Conservation (phyloP, 2,888 invertebrate species). For the Agapostemon virescens region DNA sequence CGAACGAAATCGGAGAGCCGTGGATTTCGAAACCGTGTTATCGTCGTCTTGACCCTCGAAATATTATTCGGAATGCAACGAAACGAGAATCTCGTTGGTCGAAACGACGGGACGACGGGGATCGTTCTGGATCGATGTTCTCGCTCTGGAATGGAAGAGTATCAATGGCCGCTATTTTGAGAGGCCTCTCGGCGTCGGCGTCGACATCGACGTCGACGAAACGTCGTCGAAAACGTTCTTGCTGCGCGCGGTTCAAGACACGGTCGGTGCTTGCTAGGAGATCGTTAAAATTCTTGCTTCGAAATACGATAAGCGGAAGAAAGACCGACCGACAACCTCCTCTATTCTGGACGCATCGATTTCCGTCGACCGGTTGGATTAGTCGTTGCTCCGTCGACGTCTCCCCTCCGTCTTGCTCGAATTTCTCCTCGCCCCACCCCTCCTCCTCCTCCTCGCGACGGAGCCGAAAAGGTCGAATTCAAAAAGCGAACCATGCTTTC, state of each 20-base stretch:
- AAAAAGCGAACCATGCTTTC: no score
- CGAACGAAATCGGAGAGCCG: no score
- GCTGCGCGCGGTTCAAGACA: constrained; percentile 52
- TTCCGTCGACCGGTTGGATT: no score
- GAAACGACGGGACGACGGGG: constrained; percentile 33
- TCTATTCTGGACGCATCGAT: neutral
- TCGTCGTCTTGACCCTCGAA: neutral
- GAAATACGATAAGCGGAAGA: neutral
- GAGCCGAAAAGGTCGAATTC: no score
- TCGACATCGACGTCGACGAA: constrained; percentile 45
- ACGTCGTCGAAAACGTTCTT: constrained; percentile 64
- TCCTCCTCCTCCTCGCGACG: no score
- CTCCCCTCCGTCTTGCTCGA: no score
- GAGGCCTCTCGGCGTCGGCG: constrained; percentile 64
- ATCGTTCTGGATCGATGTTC: constrained; percentile 70
- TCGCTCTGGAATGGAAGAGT: constrained; percentile 69
- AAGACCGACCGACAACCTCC: neutral
- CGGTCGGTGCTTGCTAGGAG: constrained; percentile 25
- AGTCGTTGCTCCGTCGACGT: no score
- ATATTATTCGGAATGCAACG: neutral
- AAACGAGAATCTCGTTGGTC: neutral
- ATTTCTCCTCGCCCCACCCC: no score
- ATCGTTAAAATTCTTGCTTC: constrained; percentile 14
- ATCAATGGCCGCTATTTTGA: constrained; percentile 78
- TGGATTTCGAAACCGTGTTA: neutral